Base-by-base conservation (phyloP, 2,888 invertebrate genomes). In the Diachrysia chrysitis region DNA sequence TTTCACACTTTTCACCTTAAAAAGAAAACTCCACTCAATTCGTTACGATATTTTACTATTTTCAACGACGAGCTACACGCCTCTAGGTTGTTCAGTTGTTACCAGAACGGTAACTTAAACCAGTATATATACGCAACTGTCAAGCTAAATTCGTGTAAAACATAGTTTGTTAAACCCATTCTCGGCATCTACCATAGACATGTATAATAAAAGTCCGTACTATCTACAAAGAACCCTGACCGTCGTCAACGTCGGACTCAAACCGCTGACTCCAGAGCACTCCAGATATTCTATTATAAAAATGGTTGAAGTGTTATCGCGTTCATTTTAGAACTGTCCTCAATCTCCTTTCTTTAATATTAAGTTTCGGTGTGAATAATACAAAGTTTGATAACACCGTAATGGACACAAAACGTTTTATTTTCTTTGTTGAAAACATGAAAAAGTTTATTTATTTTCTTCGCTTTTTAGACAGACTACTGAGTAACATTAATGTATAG, bases 201-300 rank as follows among this genome's bases (percentile, higher is more conserved):
- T 51, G 57, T 53, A 55, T 57, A 19, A 57, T 37, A 68, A 74
- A 76, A 65, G 51, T 58, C 23, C 46, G 46, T 54, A 61, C 51
- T 67, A 73, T 78, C 65, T 66, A 65, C 64, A 68, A 78, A 73
- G 71, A 69, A 63, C 68, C 53, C 53, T 17, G 71, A 81, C 81
- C 81, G 69, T 79, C 79, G 65, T 81, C 81, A 81, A 64, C 23
- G 79, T 81, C 79, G 0, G 63, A 23, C 23, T 55, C 59, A 67
- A 76, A 63, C 62, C 69, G 57, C 69, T 75, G 66, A 63, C 6
- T 42, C 32, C 48, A 29, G 23, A n/a, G 3, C 10, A 62, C 29
- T 58, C 21, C 64, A 60, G 71, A 77, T 77, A 81, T 73, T 69
- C 63, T 77, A 63, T 77, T 63, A 77, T 63, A 73, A 77, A 70